phyloP scores from a whole-genome alignment of 2,888 invertebrate species.

The Diarsia rubi region DNA sequence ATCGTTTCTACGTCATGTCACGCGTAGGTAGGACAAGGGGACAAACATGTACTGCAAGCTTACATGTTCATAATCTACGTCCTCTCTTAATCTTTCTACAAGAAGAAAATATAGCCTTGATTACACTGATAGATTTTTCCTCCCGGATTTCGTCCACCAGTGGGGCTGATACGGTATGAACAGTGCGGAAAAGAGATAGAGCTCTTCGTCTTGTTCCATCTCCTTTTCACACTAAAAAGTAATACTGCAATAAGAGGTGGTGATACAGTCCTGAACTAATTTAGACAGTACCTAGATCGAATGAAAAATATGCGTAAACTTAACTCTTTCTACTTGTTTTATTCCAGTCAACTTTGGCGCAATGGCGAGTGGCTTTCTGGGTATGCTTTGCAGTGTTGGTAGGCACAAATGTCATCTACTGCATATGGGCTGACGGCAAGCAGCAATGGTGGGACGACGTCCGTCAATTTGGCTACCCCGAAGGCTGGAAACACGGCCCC shows the following conservation, averaged over 20 bases:
- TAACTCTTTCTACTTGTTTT: constrained; percentile 13
- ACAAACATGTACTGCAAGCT: too few species aligned
- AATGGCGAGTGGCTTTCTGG: constrained; percentile 93
- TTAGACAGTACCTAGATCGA: not conserved
- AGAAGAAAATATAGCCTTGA: too few species aligned
- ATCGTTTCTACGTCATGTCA: not conserved
- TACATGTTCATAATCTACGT: too few species aligned
- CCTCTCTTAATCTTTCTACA: too few species aligned
- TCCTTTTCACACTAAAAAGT: not conserved
- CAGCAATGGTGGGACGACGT: constrained; percentile 94
- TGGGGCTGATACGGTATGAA: not conserved
- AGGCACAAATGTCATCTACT: constrained; percentile 92
- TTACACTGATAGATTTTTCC: not conserved
- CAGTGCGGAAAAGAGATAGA: not conserved
- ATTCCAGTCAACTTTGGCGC: constrained; percentile 81
- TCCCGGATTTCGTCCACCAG: not conserved
- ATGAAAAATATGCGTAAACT: not conserved
- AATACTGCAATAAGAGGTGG: not conserved
- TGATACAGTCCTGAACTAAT: not conserved
- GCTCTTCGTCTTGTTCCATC: not conserved
- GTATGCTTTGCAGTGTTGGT: constrained; percentile 92
- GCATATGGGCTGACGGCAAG: constrained; percentile 93
- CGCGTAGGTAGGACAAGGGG: not conserved
- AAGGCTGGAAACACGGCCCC: constrained; percentile 84
- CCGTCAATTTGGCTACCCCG: constrained; percentile 85